A percentile compares a stretch with the other conserved stretches of the same genome.
Evolutionary conservation across 2,888 invertebrate genomes (phyloP).

Genomic region (Heliconius ethilla): DNA sequence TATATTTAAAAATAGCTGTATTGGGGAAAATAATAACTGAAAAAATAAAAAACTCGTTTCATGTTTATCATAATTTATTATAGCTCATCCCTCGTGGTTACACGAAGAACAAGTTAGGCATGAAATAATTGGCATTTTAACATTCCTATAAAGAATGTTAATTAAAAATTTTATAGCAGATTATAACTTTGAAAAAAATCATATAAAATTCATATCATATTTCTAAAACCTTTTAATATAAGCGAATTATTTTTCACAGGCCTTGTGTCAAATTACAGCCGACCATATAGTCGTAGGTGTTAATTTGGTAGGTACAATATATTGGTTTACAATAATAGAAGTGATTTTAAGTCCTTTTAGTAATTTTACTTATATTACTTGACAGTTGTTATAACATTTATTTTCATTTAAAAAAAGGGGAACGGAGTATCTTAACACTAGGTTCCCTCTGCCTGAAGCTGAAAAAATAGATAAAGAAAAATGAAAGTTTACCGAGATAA

Average conservation of each 20-base stretch:
- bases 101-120: background rate
- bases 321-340: too few relatives aligned
- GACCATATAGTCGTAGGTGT: too few relatives aligned
- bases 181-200: background rate
- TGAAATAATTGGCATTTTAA: constrained; percentile 14
- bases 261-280: too few relatives aligned
- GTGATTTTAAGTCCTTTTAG: too few relatives aligned
- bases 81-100: background rate
- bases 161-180: background rate
- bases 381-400: too few relatives aligned
- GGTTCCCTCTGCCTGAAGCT: too few relatives aligned
- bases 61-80: background rate
- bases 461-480: background rate
- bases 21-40: background rate
- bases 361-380: too few relatives aligned
- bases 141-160: background rate
- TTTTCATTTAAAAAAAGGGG: too few relatives aligned
- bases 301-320: too few relatives aligned
- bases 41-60: background rate
- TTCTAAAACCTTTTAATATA: background rate
- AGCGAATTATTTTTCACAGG: background rate
- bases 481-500: constrained; percentile 2
- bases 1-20: background rate
- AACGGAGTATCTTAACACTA: too few relatives aligned
- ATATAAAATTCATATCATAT: background rate